These are phyloP conservation scores for Lumbricus terrestris DNA, from an alignment of 2,888 invertebrate genomes.

Conservation along the genomic window DNA sequence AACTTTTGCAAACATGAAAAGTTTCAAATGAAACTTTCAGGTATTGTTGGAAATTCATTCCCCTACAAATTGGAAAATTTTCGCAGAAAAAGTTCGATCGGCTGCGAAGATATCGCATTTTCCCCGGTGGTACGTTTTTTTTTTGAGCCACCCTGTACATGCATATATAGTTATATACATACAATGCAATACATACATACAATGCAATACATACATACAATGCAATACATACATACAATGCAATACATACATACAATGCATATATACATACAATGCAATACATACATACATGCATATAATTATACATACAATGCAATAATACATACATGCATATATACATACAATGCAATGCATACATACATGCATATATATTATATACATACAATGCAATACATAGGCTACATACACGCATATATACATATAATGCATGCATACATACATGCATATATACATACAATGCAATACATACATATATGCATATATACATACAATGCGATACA, in stretches of 20 bases:
- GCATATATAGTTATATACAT: too few relatives aligned
- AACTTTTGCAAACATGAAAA: too few relatives aligned
- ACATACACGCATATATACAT: slow-evolving; percentile 15
- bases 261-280: slow-evolving; percentile 16
- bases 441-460: neutral
- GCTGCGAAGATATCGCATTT: too few relatives aligned
- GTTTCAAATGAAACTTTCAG: too few relatives aligned
- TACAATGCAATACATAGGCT: slow-evolving; percentile 3
- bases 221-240: slow-evolving; percentile 17
- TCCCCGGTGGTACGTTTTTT: too few relatives aligned
- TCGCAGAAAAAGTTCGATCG: too few relatives aligned
- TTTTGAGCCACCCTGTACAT: too few relatives aligned
- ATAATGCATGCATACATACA: slow-evolving; percentile 18
- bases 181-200: too few relatives aligned
- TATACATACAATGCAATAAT: slow-evolving; percentile 18
- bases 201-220: too few relatives aligned
- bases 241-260: slow-evolving; percentile 18
- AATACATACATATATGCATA: slow-evolving; percentile 21
- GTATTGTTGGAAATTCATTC: too few relatives aligned
- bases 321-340: slow-evolving; percentile 12
- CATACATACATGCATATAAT: slow-evolving; percentile 8
- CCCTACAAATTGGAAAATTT: too few relatives aligned
- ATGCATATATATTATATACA: slow-evolving; percentile 18
- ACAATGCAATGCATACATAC: slow-evolving; percentile 18
- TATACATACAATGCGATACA: slow-evolving; percentile 11